A percentile compares a stretch with the other conserved stretches of the same genome.
Evolutionary conservation across 2,888 invertebrate species (phyloP).

Genomic region (Macaria notata): DNA sequence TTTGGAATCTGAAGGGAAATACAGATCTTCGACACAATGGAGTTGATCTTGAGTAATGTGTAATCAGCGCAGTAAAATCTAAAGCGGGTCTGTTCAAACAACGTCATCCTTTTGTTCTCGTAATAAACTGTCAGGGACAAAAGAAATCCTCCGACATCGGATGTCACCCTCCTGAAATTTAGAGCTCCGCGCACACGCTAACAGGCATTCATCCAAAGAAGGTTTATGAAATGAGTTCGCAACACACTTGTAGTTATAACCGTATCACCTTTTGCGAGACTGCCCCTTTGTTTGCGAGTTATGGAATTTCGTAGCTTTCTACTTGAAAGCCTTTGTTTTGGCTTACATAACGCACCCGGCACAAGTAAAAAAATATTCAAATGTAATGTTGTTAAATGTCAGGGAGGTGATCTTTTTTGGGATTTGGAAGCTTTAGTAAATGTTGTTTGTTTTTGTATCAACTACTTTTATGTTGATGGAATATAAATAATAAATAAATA

Average conservation of each 20-base stretch:
- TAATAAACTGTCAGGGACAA: slow-evolving; percentile 74
- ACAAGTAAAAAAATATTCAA: slow-evolving; percentile 12
- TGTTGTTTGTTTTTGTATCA: background rate
- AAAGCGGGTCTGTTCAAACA: slow-evolving; percentile 67
- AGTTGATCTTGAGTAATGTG: slow-evolving; percentile 64
- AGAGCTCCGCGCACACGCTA: slow-evolving; percentile 42
- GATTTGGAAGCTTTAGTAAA: slow-evolving; percentile 1
- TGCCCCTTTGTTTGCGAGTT: slow-evolving; percentile 24
- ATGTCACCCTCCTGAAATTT: slow-evolving; percentile 64
- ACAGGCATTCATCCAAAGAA: slow-evolving; percentile 51
- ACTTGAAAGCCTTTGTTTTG: slow-evolving; percentile 15
- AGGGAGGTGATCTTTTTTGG: slow-evolving; percentile 1
- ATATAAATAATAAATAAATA: too few species aligned
- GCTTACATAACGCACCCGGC: slow-evolving; percentile 4
- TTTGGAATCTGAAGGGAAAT: slow-evolving; percentile 57
- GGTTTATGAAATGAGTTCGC: slow-evolving; percentile 50
- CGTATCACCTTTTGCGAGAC: slow-evolving; percentile 36
- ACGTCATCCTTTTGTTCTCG: slow-evolving; percentile 70
- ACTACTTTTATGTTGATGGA: too few species aligned
- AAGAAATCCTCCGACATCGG: slow-evolving; percentile 67
- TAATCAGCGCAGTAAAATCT: slow-evolving; percentile 69
- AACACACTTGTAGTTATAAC: slow-evolving; percentile 37
- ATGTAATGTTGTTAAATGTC: slow-evolving; percentile 3
- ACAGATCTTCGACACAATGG: slow-evolving; percentile 63
- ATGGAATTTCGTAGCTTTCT: slow-evolving; percentile 17